Conservation (phyloP, 92 coral and sea anemone genomes). For the Scolanthus callimorphus region DNA sequence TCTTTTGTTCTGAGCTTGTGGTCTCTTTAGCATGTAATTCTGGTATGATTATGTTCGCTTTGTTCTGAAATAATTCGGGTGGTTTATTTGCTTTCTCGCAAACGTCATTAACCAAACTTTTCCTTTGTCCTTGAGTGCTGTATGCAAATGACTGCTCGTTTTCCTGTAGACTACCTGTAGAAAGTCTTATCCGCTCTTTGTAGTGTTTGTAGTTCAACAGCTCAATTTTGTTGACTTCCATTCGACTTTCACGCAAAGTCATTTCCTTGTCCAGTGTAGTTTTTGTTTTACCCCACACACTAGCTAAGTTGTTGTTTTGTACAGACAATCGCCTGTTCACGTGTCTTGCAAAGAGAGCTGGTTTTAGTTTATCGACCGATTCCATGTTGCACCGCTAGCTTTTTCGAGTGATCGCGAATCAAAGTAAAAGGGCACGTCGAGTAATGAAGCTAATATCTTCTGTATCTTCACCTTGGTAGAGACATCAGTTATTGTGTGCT, state of each 20-base stretch:
- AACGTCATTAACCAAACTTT: not conserved
- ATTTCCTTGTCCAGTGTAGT: slow-evolving; percentile 22
- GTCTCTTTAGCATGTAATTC: slow-evolving; percentile 9
- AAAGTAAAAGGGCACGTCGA: too few relatives aligned
- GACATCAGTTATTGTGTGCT: too few relatives aligned
- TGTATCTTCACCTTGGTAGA: too few relatives aligned
- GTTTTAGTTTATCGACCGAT: too few relatives aligned
- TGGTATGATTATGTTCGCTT: not conserved
- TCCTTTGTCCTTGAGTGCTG: not conserved
- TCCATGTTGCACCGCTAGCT: too few relatives aligned
- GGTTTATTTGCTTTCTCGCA: slow-evolving; percentile 5
- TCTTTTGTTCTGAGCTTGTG: slow-evolving; percentile 26
- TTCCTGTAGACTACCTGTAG: slow-evolving; percentile 15
- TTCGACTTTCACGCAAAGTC: slow-evolving; percentile 3
- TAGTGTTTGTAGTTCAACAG: slow-evolving; percentile 22
- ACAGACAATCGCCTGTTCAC: slow-evolving; percentile 40
- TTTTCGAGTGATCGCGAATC: too few relatives aligned
- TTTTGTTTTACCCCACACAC: slow-evolving; percentile 23
- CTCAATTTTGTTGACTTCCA: slow-evolving; percentile 33
- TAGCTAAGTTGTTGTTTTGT: slow-evolving; percentile 30
- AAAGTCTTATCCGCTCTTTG: not conserved
- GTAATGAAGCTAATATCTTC: too few relatives aligned
- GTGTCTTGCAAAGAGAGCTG: slow-evolving; percentile 17
- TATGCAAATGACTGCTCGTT: slow-evolving; percentile 9
- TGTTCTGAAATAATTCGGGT: not conserved